A percentile compares a stretch with the other conserved stretches of the same genome.
Conservation (phyloP, 2,113 vertebrate species). For the Myotis yumanensis region DNA sequence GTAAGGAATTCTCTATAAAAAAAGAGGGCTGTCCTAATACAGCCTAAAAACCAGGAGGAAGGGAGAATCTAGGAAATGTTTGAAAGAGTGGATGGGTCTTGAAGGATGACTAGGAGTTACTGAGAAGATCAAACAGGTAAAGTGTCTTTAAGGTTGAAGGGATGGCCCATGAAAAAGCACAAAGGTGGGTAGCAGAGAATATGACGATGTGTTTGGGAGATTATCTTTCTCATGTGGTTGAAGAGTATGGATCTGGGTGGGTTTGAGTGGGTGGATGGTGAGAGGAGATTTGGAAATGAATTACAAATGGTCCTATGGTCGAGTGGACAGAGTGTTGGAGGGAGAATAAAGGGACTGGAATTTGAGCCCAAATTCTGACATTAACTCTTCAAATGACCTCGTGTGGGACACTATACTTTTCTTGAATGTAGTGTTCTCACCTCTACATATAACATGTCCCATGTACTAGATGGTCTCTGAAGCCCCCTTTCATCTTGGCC, state of each 20-base stretch:
- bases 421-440: not conserved
- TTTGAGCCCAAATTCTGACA: not conserved
- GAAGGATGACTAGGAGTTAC: not conserved
- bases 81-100: not conserved
- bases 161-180: not conserved
- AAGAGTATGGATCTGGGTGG: not conserved
- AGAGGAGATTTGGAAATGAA: not conserved
- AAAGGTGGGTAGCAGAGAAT: too few relatives aligned
- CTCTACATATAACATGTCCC: fast-evolving
- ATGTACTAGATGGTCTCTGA: not conserved
- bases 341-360: not conserved
- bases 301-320: not conserved
- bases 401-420: not conserved
- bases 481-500: not conserved
- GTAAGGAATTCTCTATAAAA: not conserved
- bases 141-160: not conserved
- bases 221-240: not conserved
- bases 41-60: not conserved
- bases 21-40: not conserved
- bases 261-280: not conserved
- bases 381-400: not conserved
- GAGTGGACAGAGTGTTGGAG: not conserved
- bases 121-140: not conserved
- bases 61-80: not conserved
- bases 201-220: not conserved